Evolutionary conservation across 2,113 vertebrate genomes (phyloP), one percentile per base, ranked within the genome.

Genomic region (Oreochromis tanganicae): DNA sequence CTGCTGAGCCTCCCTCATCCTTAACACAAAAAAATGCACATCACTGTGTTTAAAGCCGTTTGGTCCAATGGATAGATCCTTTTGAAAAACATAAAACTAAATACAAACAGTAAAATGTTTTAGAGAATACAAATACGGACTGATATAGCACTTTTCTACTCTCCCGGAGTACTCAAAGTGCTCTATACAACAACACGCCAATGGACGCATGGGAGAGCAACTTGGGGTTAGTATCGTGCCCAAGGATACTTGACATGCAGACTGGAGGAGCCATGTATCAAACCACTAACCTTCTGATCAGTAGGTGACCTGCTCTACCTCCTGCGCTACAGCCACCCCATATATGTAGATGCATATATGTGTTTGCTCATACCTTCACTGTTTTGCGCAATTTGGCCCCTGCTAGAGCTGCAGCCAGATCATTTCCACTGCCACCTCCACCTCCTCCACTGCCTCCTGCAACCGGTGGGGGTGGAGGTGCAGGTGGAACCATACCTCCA

Each of bases 361-460:
- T 66, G n/a, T 66, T 66, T 57, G n/a, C 14, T n/a, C 27, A 92
- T 84, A 97, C 97, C 97, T 96, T 97, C 61, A 86, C 85, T 4
- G 94, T 89, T 93, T 97, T 97, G 92, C 96, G 96, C 82, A 98
- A 95, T 92, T 97, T 98, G 32, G 97, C 97, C 29, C 96, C 96
- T 0, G 97, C 96, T 13, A 98, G 94, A 24, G 97, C 97, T 4
- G 96, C 94, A 0, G 96, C 96, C 50, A 97, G 94, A 12, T 93
- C 63, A 0, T 54, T 89, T 5, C 38, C 71, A 38, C 94, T 91
- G 59, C 59, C 59, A 63, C 59, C 86, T 11, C 93, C 85, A 1
- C 95, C 88, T 6, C 90, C 88, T 4, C 90, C 90, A 17, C 90
- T 89, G 50, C 88, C 71, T 21, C 92, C 91, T 11, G 91, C 84